phyloP scores from a whole-genome alignment of 2,113 vertebrate species.

The Chamaetylas fuelleborni region DNA sequence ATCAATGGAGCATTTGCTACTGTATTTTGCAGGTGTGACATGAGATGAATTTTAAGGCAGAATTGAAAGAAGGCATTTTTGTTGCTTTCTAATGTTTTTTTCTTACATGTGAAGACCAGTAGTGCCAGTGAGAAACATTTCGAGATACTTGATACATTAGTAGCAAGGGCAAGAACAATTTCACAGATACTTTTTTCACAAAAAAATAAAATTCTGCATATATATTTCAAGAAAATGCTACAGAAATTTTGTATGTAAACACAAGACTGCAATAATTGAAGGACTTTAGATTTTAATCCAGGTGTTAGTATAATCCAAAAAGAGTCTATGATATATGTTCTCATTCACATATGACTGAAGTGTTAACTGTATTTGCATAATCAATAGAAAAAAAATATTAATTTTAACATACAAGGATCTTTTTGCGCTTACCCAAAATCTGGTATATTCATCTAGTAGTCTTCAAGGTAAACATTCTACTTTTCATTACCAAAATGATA shows the following conservation, averaged over 20 bases:
- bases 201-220: not conserved
- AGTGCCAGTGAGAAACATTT: not conserved
- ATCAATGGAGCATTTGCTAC: not conserved
- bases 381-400: not conserved
- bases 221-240: not conserved
- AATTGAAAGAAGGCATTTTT: not conserved
- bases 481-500: not conserved
- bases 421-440: not conserved
- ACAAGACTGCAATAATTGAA: not conserved
- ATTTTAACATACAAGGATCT: not conserved
- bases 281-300: not conserved
- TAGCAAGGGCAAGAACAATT: not conserved
- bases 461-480: not conserved
- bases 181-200: accelerated
- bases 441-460: not conserved
- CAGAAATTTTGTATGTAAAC: not conserved
- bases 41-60: not conserved
- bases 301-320: not conserved
- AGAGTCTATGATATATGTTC: not conserved
- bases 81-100: not conserved
- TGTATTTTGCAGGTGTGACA: not conserved
- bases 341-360: not conserved
- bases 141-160: not conserved
- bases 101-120: not conserved
- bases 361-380: not conserved